Conservation (phyloP, 2,797 vertebrate genomes). For the Balearica regulorum region DNA sequence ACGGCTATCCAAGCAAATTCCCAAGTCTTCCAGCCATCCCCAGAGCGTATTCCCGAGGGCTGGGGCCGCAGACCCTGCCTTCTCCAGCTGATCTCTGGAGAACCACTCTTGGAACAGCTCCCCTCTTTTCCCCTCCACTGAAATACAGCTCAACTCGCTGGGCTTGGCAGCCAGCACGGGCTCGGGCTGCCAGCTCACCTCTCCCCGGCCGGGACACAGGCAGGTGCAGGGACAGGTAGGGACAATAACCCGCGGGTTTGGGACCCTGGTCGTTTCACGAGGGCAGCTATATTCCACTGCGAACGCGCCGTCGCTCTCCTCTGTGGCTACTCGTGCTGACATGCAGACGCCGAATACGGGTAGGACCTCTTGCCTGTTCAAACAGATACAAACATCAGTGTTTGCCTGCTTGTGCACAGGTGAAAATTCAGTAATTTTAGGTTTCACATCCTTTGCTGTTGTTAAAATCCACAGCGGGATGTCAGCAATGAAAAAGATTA, state of each 20-base stretch:
- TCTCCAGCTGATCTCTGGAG: not conserved
- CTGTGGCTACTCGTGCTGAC: not conserved
- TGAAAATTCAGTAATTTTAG: not conserved
- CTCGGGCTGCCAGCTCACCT: not conserved
- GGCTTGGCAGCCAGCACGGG: not conserved
- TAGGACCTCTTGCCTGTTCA: not conserved
- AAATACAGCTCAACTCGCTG: not conserved
- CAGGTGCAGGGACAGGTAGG: not conserved
- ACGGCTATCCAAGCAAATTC: not conserved
- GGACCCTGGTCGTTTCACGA: not conserved
- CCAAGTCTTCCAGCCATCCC: not conserved
- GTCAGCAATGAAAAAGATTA: not conserved
- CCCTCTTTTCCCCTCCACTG: not conserved
- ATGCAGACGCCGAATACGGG: not conserved
- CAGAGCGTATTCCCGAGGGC: not conserved
- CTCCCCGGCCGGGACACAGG: not conserved
- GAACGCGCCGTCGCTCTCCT: not conserved
- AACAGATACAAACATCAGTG: not conserved
- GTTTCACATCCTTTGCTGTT: not conserved
- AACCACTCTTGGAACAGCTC: not conserved
- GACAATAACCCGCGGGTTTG: accelerated
- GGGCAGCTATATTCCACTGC: not conserved
- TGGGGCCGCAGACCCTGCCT: accelerated
- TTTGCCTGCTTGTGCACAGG: not conserved
- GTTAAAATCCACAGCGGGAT: not conserved